Evolutionary conservation across 2,797 vertebrate genomes (phyloP).

Genomic region (Catostomus latipinnis): DNA sequence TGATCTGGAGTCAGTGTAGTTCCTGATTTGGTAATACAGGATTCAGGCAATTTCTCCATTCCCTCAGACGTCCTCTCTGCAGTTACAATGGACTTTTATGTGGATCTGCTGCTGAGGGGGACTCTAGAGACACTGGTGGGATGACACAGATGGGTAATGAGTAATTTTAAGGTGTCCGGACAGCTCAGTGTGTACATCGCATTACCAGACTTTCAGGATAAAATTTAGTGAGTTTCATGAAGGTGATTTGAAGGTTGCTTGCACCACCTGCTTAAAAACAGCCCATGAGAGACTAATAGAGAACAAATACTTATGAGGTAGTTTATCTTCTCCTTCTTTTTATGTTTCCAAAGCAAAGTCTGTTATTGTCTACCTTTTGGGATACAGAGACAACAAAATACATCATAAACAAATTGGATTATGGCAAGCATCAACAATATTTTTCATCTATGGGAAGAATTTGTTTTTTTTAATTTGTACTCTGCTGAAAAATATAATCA

Average conservation of each 20-base stretch:
- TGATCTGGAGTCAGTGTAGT: slow-evolving; percentile 26
- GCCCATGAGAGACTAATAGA: not conserved
- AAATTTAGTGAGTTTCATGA: slow-evolving; percentile 29
- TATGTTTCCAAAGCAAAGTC: not conserved
- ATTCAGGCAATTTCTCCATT: slow-evolving; percentile 36
- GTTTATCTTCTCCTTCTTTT: slow-evolving; percentile 13
- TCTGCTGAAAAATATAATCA: not conserved
- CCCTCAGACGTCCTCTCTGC: slow-evolving; percentile 12
- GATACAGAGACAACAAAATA: not conserved
- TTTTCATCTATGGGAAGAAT: not conserved
- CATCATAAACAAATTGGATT: not conserved
- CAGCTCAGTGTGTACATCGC: slow-evolving; percentile 10
- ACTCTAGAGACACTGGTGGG: slow-evolving; percentile 26
- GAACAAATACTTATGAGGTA: not conserved
- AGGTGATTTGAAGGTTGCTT: slow-evolving; percentile 39
- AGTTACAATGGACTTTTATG: slow-evolving; percentile 11
- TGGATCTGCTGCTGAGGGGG: slow-evolving; percentile 16
- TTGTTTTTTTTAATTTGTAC: not conserved
- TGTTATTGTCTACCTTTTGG: not conserved
- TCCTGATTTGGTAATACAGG: slow-evolving; percentile 28
- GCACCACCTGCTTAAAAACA: slow-evolving; percentile 29
- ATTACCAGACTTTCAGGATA: slow-evolving; percentile 36
- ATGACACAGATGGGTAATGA: slow-evolving; percentile 51
- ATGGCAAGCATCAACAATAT: not conserved
- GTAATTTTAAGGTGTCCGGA: slow-evolving; percentile 45